Evolutionary conservation across 2,113 vertebrate species (phyloP), one percentile per base, ranked within the genome.

Genomic region (Brachirus orientalis): DNA sequence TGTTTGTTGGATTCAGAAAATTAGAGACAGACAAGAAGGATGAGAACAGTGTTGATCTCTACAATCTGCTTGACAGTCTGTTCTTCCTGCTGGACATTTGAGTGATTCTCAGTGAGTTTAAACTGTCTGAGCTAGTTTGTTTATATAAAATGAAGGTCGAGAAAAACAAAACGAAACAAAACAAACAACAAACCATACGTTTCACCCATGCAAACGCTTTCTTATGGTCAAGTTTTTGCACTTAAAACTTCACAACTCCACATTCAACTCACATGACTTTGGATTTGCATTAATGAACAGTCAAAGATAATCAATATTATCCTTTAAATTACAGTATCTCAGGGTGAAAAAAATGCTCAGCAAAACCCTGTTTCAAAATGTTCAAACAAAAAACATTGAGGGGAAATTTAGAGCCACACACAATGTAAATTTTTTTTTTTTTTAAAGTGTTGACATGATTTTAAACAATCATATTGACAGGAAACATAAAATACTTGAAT

Each of bases 21-120:
- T 54, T 47, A 33, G 17, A 40, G 17, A 10, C 18, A 38, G 51
- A 63, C 16, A 57, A 65, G 56, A 69, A 20, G 10, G 16, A 61
- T 10, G 7, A 22, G 20, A 50, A 20, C 11, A 41, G 10, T 28
- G 51, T 33, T 50, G 18, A 69, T 46, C 55, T 11, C n/a, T 35
- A 50, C 55, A 77, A 59, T 72, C 57, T 64, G 67, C 19, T 76
- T n/a, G 40, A 56, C 60, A 75, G 59, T 69, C 57, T 64, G 67
- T 22, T 76, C 38, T 14, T 57, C 44, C 59, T 71, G 5, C 36
- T 43, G 55, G 20, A 60, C 38, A 47, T 48, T 72, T 51, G 48
- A 12, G 36, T 40, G 46, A 38, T 63, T 19, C 22, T 59, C 61
- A 7, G 45, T 33, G 38, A 69, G 47, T 2, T 1, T 16, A 51